phyloP scores from a whole-genome alignment of 2,113 vertebrate genomes.

The Limanda limanda region DNA sequence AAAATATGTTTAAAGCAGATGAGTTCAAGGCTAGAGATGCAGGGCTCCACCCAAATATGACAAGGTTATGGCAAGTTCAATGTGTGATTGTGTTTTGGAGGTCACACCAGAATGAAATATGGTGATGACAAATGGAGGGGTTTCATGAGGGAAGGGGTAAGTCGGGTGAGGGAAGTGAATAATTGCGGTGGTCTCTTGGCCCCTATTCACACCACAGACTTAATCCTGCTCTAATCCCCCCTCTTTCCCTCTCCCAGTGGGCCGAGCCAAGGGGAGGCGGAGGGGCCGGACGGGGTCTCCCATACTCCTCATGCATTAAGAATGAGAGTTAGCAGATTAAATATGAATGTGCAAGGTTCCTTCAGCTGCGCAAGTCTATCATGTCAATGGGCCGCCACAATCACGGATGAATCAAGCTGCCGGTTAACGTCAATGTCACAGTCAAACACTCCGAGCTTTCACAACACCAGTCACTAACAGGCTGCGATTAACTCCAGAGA shows the following conservation, averaged over 20 bases:
- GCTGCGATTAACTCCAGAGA: not conserved
- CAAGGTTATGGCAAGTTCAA: not conserved
- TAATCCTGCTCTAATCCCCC: slow-evolving; percentile 67
- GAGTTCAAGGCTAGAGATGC: not conserved
- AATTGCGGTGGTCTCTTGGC: slow-evolving; percentile 57
- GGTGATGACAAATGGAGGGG: not conserved
- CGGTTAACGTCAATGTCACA: slow-evolving; percentile 1
- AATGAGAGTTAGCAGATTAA: slow-evolving; percentile 73
- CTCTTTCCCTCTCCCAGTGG: slow-evolving; percentile 49
- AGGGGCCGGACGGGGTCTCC: slow-evolving; percentile 46
- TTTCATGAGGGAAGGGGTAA: not conserved
- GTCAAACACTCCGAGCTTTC: slow-evolving; percentile 5
- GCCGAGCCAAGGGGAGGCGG: not conserved
- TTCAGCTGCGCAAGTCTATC: slow-evolving; percentile 69
- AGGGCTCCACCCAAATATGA: not conserved
- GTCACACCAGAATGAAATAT: slow-evolving; percentile 1
- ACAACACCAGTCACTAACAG: slow-evolving; percentile 3
- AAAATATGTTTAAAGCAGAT: not conserved
- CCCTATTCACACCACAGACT: slow-evolving; percentile 61
- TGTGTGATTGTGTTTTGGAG: slow-evolving; percentile 3
- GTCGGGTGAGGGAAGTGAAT: slow-evolving; percentile 28
- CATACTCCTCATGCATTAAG: slow-evolving; percentile 74
- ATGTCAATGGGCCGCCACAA: slow-evolving; percentile 51
- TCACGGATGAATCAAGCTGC: slow-evolving; percentile 12
- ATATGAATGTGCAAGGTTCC: slow-evolving; percentile 73